Percentiles rank a stretch among this genome's conserved stretches.
Conservation (phyloP, 2,797 vertebrate species). For the Vireo griseus region DNA sequence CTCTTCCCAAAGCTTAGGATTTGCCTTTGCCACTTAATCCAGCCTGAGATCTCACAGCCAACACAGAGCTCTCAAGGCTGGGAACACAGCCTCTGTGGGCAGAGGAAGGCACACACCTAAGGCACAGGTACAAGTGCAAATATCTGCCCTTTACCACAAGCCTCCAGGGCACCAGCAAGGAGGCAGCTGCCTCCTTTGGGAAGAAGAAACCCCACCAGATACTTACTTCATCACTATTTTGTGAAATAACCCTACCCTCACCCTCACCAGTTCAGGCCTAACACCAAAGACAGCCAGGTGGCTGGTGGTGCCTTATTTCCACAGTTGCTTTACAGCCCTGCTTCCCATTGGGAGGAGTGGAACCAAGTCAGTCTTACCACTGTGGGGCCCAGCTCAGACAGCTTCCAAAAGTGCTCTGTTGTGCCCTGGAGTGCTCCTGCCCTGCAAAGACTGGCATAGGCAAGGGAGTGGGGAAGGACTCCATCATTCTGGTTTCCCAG, state of each 20-base stretch:
- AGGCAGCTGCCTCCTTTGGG: not conserved
- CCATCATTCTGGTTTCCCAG: not conserved
- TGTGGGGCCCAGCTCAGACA: not conserved
- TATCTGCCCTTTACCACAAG: not conserved
- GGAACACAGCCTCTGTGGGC: not conserved
- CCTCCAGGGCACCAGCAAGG: not conserved
- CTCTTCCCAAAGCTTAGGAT: constrained; percentile 57
- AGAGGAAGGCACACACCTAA: not conserved
- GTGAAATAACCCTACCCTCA: not conserved
- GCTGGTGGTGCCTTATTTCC: not conserved
- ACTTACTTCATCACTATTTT: not conserved
- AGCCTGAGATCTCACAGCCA: not conserved
- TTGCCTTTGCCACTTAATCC: constrained; percentile 41
- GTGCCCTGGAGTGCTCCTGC: not conserved
- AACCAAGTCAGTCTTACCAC: not conserved
- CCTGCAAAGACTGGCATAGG: not conserved
- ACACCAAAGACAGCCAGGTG: fast-evolving
- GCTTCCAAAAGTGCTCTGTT: not conserved
- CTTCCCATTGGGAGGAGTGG: not conserved
- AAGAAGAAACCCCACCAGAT: not conserved
- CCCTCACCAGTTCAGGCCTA: not conserved
- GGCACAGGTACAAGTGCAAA: not conserved
- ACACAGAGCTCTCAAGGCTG: not conserved
- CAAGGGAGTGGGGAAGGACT: not conserved
- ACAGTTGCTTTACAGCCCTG: not conserved